Conservation (phyloP, 37 sponge, comb jelly and placozoan species). For the Chondrosia reniformis region DNA sequence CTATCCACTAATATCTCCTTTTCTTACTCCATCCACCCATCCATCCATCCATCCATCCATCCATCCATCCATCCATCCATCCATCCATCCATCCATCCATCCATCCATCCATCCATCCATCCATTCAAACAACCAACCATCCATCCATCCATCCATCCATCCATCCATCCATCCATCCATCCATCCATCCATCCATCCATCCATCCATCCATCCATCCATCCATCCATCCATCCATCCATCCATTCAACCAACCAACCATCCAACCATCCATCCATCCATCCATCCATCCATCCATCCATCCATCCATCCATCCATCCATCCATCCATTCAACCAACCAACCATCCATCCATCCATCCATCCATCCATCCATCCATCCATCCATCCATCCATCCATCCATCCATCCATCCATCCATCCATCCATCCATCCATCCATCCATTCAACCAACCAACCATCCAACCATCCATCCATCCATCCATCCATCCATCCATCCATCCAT, state of each 20-base stretch:
- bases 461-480: background rate
- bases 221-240: background rate
- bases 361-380: background rate
- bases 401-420: background rate
- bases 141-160: background rate
- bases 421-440: background rate
- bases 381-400: background rate
- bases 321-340: background rate
- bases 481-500: too few species aligned
- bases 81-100: background rate
- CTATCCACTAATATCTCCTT: background rate
- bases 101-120: background rate
- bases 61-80: background rate
- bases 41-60: background rate
- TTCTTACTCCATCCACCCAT: too few species aligned
- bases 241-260: background rate
- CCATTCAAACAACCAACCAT: background rate
- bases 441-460: background rate
- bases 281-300: background rate
- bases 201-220: background rate
- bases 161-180: background rate
- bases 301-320: background rate
- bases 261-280: background rate
- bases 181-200: background rate
- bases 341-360: background rate